Evolutionary conservation across 1,140 invertebrate genomes (phyloP).

Genomic region (Archivesica marissinica): DNA sequence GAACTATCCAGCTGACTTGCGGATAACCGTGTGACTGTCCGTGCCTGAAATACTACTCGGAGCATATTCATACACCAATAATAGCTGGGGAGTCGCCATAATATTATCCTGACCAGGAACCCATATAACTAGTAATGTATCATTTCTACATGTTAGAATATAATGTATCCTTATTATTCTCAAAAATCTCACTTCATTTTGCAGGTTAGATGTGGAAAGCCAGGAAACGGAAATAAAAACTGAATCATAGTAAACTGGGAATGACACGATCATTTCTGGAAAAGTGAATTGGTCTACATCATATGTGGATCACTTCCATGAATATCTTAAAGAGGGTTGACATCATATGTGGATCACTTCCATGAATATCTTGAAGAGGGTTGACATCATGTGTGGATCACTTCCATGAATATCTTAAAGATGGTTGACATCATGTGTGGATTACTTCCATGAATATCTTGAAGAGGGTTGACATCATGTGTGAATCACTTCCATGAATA

Average conservation of each 20-base stretch:
- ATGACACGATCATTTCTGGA: background rate
- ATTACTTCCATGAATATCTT: too few species aligned
- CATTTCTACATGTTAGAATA: background rate
- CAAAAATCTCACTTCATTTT: background rate
- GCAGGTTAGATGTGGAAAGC: slow-evolving; percentile 4
- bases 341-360: background rate
- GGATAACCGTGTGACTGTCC: background rate
- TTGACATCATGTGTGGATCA: background rate
- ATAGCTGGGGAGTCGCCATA: too few species aligned
- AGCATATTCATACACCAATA: background rate
- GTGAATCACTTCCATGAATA: too few species aligned
- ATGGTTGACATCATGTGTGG: background rate
- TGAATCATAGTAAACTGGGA: background rate
- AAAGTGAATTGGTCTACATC: background rate
- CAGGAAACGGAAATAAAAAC: background rate
- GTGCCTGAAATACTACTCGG: background rate
- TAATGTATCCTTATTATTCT: background rate
- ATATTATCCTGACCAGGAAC: too few species aligned
- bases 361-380: background rate
- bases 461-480: too few species aligned
- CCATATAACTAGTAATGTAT: too few species aligned
- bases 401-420: background rate
- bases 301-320: background rate
- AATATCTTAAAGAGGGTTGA: background rate
- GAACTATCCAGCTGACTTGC: too few species aligned